Base-by-base conservation (phyloP, 1,140 invertebrate species). In the Drosophila equinoxialis region DNA sequence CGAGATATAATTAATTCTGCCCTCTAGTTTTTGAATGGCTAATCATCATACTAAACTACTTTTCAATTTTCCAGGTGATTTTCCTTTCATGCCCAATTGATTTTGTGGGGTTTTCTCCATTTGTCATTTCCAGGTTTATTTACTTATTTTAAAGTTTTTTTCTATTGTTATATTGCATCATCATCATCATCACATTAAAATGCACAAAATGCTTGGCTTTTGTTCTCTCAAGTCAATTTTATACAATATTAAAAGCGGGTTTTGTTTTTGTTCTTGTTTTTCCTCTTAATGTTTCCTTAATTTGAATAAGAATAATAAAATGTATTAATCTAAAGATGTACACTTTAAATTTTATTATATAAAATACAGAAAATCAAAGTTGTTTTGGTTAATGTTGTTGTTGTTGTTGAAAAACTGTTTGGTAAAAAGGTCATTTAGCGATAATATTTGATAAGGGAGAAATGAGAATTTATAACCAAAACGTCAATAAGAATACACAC, bases 371-470 rank as follows among this genome's bases (percentile, higher is more conserved):
- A 76, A 76, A 63, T 59, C 74, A 64, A 73, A 55, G 41, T 63
- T 74, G 33, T 65, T 51, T 65, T 45, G 61, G 60, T 65, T 76
- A 1, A 73, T 26, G 71, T 69, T 65, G 59, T 51, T 41, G 3
- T 11, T 39, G 3, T 39, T 39, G 37, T 39, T 39, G 11, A 39
- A 48, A 76, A 79, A 71, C 65, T 79, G 76, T 74, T 51, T 51
- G 69, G 68, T 72, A 68, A 69, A 89, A 89, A 87, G 83, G 83
- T 87, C 81, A 65, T 66, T 71, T 83, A 77, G 81, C 81, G 70
- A 87, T 83, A 83, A 87, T 87, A 60, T 13, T 68, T 79, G 83
- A 87, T 87, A 87, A 87, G 79, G 48, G 11, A 26, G 63, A 51
- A 69, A 65, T 68, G 61, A 76, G 37, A 65, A 45, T 62, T 75